phyloP scores from a whole-genome alignment of 2,113 vertebrate species.

The Mustelus asterias region DNA sequence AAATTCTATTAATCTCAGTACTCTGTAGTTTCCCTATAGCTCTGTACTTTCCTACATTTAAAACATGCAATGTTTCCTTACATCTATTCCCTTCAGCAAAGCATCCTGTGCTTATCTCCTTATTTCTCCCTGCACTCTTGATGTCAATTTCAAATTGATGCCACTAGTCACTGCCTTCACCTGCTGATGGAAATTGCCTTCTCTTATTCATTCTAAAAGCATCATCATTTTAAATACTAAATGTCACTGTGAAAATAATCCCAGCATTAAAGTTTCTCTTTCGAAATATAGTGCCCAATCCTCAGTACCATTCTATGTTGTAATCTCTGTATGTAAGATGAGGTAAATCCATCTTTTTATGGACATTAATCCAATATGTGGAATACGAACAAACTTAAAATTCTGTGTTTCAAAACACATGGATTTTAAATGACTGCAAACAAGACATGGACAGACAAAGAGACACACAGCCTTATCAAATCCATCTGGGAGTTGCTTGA shows the following conservation, averaged over 20 bases:
- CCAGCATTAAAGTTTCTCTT: background rate
- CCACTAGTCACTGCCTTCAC: background rate
- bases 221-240: background rate
- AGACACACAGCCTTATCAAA: no score
- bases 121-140: background rate
- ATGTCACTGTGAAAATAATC: background rate
- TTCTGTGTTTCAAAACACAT: no score
- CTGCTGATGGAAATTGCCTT: background rate
- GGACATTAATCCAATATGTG: no score
- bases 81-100: background rate
- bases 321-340: background rate
- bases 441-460: no score
- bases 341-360: no score
- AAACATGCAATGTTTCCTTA: background rate
- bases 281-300: background rate
- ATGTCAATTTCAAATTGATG: background rate
- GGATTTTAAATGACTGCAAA: no score
- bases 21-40: background rate
- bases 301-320: background rate
- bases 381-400: no score
- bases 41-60: background rate
- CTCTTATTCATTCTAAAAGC: background rate
- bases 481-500: no score
- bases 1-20: background rate
- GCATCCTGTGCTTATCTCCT: background rate